phyloP scores from a whole-genome alignment of 64 coral and sea anemone species.

The Platygyra sinensis region DNA sequence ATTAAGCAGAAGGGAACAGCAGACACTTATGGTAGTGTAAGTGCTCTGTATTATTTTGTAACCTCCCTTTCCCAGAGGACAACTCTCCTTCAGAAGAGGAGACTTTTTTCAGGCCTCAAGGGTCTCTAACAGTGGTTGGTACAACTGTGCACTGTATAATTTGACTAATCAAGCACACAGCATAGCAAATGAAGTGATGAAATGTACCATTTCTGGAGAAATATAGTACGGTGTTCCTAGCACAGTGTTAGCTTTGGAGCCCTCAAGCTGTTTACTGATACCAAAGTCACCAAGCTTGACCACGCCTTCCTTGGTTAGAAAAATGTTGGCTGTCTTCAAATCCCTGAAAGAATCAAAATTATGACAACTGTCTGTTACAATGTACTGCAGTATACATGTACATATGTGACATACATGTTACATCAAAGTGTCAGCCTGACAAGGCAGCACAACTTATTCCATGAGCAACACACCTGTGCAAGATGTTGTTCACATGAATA shows the following conservation, averaged over 20 bases:
- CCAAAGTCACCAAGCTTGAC: constrained; percentile 99
- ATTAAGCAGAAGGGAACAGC: no score
- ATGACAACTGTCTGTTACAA: not conserved
- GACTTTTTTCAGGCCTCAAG: no score
- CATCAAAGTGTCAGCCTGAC: no score
- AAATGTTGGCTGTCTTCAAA: constrained; percentile 98
- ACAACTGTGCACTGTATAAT: no score
- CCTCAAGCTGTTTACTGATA: constrained; percentile 96
- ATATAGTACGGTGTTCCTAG: constrained; percentile 98
- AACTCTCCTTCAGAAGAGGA: no score
- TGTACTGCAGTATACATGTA: no score
- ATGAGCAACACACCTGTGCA: constrained; percentile 76
- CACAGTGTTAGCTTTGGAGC: constrained; percentile 98
- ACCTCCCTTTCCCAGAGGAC: no score
- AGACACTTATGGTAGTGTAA: no score
- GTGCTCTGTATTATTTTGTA: no score
- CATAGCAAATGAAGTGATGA: not conserved
- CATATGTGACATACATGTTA: no score
- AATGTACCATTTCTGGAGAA: constrained; percentile 94
- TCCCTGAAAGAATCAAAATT: constrained; percentile 58
- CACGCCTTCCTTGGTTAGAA: constrained; percentile 89
- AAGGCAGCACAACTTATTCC: not conserved
- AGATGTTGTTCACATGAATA: constrained; percentile 93
- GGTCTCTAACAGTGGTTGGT: no score
- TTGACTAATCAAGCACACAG: no score